Evolutionary conservation across 2,113 vertebrate species (phyloP).

Genomic region (Numenius arquata): DNA sequence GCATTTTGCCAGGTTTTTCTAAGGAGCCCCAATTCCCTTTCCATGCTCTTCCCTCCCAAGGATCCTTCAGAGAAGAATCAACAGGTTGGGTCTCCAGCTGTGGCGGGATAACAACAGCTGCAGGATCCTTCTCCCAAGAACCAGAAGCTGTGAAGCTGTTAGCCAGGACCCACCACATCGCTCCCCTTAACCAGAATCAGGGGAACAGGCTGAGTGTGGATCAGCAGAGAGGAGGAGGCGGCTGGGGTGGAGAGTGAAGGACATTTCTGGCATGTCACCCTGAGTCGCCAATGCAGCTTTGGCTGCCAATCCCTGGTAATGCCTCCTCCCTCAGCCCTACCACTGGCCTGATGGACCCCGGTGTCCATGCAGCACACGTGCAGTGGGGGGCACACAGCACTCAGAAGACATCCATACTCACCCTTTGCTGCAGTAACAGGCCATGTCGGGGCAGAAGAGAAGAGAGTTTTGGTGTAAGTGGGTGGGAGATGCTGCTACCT

Average conservation of each 20-base stretch:
- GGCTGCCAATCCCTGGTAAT: not conserved
- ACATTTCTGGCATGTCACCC: not conserved
- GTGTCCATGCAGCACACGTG: not conserved
- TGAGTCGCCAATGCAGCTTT: not conserved
- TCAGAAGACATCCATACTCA: not conserved
- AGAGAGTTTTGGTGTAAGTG: not conserved
- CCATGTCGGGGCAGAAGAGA: not conserved
- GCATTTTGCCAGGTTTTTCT: not conserved
- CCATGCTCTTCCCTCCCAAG: not conserved
- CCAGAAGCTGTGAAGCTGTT: not conserved
- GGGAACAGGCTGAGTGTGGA: not conserved
- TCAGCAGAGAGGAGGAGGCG: not conserved
- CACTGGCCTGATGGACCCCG: no score
- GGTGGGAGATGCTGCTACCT: not conserved
- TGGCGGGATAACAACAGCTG: not conserved
- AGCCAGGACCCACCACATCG: fast-evolving
- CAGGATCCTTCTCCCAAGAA: not conserved
- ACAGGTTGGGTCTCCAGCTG: not conserved
- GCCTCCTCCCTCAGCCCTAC: not conserved
- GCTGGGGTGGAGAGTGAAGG: not conserved
- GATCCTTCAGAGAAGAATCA: fast-evolving
- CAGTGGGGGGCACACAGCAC: not conserved
- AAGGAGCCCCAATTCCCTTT: not conserved
- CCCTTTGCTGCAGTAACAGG: constrained; percentile 57
- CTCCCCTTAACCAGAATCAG: not conserved